Evolutionary conservation across 2,113 vertebrate species (phyloP), one percentile per base, ranked within the genome.

Genomic region (Epinephelus lanceolatus): DNA sequence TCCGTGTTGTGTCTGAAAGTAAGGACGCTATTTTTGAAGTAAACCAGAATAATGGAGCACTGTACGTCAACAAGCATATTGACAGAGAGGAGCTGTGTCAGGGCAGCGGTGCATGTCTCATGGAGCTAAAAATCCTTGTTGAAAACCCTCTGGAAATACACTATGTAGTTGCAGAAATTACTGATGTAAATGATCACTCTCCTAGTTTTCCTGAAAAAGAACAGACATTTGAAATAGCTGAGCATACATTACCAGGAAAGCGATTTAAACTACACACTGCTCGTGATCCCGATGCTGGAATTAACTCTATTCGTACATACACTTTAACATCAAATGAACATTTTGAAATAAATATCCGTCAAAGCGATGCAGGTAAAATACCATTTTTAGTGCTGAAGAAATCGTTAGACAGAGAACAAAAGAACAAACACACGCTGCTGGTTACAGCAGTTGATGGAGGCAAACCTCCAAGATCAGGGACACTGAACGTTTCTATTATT

Each of bases 81-180:
- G 95, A 96, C 85, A 84, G 95, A 78, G 95, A 96, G 45, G 86
- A 86, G 72, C 78, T 94, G 5, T 96, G 95, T 78, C 89, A 92
- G 1, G 82, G 87, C 5, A 88, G 61, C 4, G 86, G 70, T 6
- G 70, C 73, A 0, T 96, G 95, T 49, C 10, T 94, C 0, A 80
- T 93, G 6, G 93, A 94, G 52, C 76, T 96, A 0, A 95, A 96
- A 88, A 90, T 93, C 2, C 90, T 94, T 6, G 60, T 95, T 72
- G 94, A 95, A 82, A 90, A 92, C 40, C 95, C 95, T 0, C 66
- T 95, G 15, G 95, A 95, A 80, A 92, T 95, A 5, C 94, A 95
- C 13, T 80, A 94, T 8, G 61, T 94, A 0, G 33, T 89, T 49
- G 84, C 95, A 6, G 93, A 95, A 78, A 91, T 96, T 10, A 51